phyloP scores from a whole-genome alignment of 1,140 invertebrate genomes.

The Camponotus vicinus region DNA sequence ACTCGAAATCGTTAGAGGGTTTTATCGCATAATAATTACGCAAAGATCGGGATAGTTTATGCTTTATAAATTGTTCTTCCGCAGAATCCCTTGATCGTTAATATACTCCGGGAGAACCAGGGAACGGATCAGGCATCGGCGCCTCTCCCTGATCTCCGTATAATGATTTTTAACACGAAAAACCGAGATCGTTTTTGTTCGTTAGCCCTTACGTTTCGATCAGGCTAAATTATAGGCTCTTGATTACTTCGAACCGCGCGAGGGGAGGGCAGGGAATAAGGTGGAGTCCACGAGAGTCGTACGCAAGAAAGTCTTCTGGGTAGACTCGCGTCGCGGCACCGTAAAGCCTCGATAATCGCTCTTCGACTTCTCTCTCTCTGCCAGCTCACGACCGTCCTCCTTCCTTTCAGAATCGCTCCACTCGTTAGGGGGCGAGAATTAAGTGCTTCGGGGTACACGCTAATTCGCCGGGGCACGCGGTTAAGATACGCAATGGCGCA shows the following conservation, averaged over 20 bases:
- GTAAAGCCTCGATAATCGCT: constrained; percentile 78
- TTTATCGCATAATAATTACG: constrained; percentile 83
- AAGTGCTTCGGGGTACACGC: constrained; percentile 56
- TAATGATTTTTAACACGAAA: constrained; percentile 86
- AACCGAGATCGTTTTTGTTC: constrained; percentile 85
- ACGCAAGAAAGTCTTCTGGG: constrained; percentile 72
- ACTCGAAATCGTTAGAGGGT: constrained; percentile 78
- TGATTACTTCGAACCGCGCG: constrained; percentile 83
- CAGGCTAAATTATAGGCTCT: constrained; percentile 86
- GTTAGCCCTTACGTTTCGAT: constrained; percentile 85
- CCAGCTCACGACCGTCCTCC: constrained; percentile 25
- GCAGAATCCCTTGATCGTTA: constrained; percentile 84
- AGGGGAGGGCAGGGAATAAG: constrained; percentile 44
- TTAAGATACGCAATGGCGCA: constrained; percentile 27
- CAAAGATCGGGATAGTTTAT: constrained; percentile 82
- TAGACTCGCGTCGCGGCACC: constrained; percentile 66
- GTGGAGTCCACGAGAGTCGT: constrained; percentile 35
- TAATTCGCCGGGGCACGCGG: constrained; percentile 43
- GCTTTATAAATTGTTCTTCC: constrained; percentile 84
- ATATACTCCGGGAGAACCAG: constrained; percentile 68
- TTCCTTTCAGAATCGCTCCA: constrained; percentile 41
- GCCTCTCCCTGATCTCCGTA: constrained; percentile 54
- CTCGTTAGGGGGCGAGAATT: constrained; percentile 65
- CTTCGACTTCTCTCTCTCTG: constrained; percentile 69
- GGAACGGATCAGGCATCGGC: constrained; percentile 4